Percentiles rank a stretch among this genome's conserved stretches.
phyloP scores from a whole-genome alignment of 2,797 vertebrate genomes.

The Siniperca obscura region DNA sequence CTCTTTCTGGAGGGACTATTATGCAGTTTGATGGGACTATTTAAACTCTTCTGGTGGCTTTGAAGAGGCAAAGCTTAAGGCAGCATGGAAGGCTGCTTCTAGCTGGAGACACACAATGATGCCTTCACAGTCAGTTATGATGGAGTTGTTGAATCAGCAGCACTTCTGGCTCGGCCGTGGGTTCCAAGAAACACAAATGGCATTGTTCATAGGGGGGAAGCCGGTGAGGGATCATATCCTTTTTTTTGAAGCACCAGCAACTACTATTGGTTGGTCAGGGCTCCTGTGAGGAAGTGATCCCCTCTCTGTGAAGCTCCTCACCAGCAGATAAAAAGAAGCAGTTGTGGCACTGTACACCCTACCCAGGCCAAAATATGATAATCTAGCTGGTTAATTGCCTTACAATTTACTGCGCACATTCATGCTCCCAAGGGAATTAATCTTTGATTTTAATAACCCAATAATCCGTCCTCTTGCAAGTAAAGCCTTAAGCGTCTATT shows the following conservation, averaged over 20 bases:
- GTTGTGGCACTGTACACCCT: too few species aligned
- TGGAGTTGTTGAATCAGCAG: background rate
- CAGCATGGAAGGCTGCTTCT: background rate
- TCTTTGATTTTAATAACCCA: slow-evolving; percentile 1
- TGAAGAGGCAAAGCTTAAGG: slow-evolving; percentile 3
- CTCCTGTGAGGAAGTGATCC: background rate
- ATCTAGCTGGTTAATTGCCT: too few species aligned
- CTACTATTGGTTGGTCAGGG: background rate
- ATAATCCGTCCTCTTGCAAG: background rate
- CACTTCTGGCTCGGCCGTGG: background rate
- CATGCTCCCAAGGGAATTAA: background rate
- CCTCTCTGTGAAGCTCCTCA: too few species aligned
- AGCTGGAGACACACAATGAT: background rate
- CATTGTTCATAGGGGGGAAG: background rate
- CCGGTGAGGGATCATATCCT: background rate
- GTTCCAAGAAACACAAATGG: background rate
- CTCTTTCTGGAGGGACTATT: slow-evolving; percentile 19
- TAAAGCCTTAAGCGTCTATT: background rate
- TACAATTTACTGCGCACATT: too few species aligned
- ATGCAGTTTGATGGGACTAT: slow-evolving; percentile 15
- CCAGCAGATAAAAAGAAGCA: too few species aligned
- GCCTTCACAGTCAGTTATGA: too few species aligned
- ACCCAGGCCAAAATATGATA: too few species aligned
- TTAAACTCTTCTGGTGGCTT: slow-evolving; percentile 15
- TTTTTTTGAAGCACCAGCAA: background rate